Base-by-base conservation (phyloP, 2,888 invertebrate genomes). In the Hypselothyrea guttata region DNA sequence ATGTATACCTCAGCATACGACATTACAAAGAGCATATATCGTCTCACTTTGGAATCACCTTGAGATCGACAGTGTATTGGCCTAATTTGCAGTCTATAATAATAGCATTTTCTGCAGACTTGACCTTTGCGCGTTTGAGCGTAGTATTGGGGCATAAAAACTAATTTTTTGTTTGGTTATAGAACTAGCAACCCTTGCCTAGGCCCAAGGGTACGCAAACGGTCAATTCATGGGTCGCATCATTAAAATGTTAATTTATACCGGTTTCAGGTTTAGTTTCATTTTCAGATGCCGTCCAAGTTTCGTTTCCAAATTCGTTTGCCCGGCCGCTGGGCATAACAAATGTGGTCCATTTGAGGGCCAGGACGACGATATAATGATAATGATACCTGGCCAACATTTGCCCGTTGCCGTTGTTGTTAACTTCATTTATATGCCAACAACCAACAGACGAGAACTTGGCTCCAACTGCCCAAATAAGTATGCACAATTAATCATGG, bases 231-330 rank as follows among this genome's bases (percentile, higher is more conserved):
- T 34, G 37, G 16, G 34, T 4, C 11, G 47, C 58, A 44, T 59
- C 35, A 63, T 63, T 64, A 27, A 45, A 59, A 64, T 69, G 71
- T 58, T 55, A 64, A 68, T 70, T 56, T 64, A 48, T 67, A 16
- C 57, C 8, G 37, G 11, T 27, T 15, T 28, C 11, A 35, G 11
- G 18, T 15, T 28, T n/a, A 35, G n/a, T 35, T 37, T 51, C 41
- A 11, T 7, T 33, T 49, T 40, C 16, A n/a, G 40, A 22, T 44
- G 38, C n/a, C 13, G 37, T 4, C 22, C 22, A 22, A 22, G 22
- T 22, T 22, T 18, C 30, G 35, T 15, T 11, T 35, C 44, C 18
- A 35, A 12, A 18, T n/a, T 45, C 16, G 31, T 27, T 35, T 30
- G 12, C 35, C 34, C 13, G 4, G 33, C 15, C 28, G 1, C 12